Base-by-base conservation (phyloP, 2,797 vertebrate species). In the Myoxocephalus aenaeus region DNA sequence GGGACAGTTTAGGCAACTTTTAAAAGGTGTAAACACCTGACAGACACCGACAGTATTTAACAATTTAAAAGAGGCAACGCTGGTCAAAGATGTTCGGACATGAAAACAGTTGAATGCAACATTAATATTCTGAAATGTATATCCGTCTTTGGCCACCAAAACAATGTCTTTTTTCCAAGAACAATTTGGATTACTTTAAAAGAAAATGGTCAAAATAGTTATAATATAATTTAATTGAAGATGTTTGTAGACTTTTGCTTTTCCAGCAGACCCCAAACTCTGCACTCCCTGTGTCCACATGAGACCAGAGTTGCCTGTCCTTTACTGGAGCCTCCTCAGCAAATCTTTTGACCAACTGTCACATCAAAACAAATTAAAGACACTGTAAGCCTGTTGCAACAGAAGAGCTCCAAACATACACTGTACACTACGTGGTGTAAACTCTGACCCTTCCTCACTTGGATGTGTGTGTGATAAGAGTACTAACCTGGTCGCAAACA, bases 401-500 rank as follows among this genome's bases (percentile, higher is more conserved):
- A 83, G 73, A 61, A 69, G 62, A 74, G 75, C 77, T 87, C 40
- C 66, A 81, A 85, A 78, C 68, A 70, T 80, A 90, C 4, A 75
- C 42, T 77, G 59, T 36, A 87, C 88, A 94, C 91, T 90, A 92
- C 18, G 84, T 83, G 94, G 79, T 87, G 89, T 81, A 67, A 95
- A 93, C 94, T 95, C 95, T 95, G 93, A 95, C 94, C 95, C 83
- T 95, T 95, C 93, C 95, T 90, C 88, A 89, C 82, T 87, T 88
- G 80, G 80, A 93, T 92, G 93, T 94, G 87, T 93, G 93, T 94
- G 92, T 93, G 91, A 89, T 84, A 88, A 91, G 89, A 92, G 92
- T 94, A 94, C 98, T 99, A 96, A 99, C 98, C 98, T 99, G 98
- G 93, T 99, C 98, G 98, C 96, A 98, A 96, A 99, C 96, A 99